These are phyloP conservation scores for Chaenogobius annularis DNA, from an alignment of 2,113 vertebrate genomes.

Conservation along the genomic window DNA sequence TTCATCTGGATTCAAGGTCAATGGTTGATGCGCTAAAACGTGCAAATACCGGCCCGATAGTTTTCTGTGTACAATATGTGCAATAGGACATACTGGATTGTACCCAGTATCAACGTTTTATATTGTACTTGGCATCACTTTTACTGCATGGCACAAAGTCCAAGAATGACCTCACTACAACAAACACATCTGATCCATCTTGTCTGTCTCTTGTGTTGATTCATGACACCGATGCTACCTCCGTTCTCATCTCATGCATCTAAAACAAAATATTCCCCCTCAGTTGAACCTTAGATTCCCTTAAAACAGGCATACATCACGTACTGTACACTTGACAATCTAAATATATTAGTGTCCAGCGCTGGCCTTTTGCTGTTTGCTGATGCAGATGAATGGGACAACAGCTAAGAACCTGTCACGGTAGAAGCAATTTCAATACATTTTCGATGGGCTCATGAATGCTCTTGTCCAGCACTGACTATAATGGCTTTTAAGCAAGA, in stretches of 20 bases:
- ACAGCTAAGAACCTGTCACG: constrained; percentile 14
- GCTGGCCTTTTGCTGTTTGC: constrained; percentile 19
- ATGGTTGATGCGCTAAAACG: too few relatives aligned
- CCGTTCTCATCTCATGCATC: constrained; percentile 12
- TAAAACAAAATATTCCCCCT: constrained; percentile 24
- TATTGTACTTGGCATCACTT: not conserved
- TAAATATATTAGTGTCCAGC: constrained; percentile 28
- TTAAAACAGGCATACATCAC: constrained; percentile 17
- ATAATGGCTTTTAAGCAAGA: not conserved
- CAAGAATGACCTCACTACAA: constrained; percentile 57
- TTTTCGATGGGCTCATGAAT: not conserved
- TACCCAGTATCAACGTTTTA: not conserved
- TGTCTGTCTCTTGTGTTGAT: constrained; percentile 28
- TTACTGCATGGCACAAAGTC: constrained; percentile 3
- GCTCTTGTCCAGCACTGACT: not conserved
- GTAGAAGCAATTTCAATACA: constrained; percentile 13
- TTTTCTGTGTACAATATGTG: too few relatives aligned
- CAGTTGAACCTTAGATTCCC: constrained; percentile 5
- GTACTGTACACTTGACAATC: constrained; percentile 16
- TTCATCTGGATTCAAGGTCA: too few relatives aligned
- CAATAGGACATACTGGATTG: not conserved
- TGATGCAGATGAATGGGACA: constrained; percentile 46
- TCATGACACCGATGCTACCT: not conserved
- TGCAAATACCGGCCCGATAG: too few relatives aligned
- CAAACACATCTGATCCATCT: constrained; percentile 30